Evolutionary conservation across 2,888 invertebrate genomes (phyloP).

Genomic region (Hanleya hanleyi): DNA sequence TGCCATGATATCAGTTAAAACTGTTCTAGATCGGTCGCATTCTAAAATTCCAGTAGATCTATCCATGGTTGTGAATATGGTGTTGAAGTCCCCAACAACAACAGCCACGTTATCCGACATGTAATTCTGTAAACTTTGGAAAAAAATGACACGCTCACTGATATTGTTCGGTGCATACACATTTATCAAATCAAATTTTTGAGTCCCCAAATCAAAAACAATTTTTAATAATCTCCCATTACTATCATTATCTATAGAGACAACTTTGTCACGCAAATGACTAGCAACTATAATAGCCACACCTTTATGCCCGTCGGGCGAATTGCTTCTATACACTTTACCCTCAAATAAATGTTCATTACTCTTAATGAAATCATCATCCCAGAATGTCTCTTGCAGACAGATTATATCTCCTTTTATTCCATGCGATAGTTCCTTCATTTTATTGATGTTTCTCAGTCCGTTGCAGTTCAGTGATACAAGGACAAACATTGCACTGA

Average conservation of each 20-base stretch:
- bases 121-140: neutral
- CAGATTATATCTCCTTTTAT: neutral
- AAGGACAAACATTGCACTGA: neutral
- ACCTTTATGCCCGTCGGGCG: neutral
- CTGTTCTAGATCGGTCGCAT: neutral
- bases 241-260: neutral
- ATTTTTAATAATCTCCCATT: slow-evolving; percentile 15
- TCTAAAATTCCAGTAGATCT: neutral
- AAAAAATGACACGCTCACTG: slow-evolving; percentile 3
- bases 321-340: neutral
- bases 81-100: neutral
- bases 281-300: slow-evolving; percentile 11
- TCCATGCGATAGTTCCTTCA: neutral
- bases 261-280: neutral
- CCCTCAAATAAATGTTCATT: slow-evolving; percentile 3
- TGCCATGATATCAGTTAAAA: neutral
- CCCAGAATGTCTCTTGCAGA: slow-evolving; percentile 14
- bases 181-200: slow-evolving; percentile 15
- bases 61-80: neutral
- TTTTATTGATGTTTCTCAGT: neutral
- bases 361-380: neutral
- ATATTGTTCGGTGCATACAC: slow-evolving; percentile 25
- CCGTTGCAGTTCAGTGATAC: neutral
- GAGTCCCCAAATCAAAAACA: neutral
- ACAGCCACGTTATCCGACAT: neutral